Evolutionary conservation across 2,113 vertebrate species (phyloP), one percentile per base, ranked within the genome.

Genomic region (Anolis sagrei): DNA sequence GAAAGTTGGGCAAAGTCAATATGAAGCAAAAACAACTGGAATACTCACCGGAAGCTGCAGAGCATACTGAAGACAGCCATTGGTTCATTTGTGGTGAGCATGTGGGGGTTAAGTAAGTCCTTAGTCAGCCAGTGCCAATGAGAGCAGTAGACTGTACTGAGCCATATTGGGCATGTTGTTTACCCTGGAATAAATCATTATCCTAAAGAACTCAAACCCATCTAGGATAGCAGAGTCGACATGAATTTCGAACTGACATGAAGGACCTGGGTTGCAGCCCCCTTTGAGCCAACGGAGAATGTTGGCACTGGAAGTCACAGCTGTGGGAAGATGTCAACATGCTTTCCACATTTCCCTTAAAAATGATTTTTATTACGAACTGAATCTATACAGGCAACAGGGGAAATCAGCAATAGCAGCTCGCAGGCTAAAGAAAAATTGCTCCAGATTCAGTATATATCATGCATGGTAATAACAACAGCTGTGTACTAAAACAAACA

Each of bases 281-380:
- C 70, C n/a, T 62, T 64, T 13, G 58, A 32, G 54, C 39, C 39
- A 48, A 90, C 68, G 86, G 81, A 76, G 16, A 89, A 86, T 87
- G 62, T 54, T 86, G 88, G 92, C 84, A 77, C 72, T 94, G 93
- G 94, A 90, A 95, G 91, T 93, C 87, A 87, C 69, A 90, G 88
- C 94, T 76, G 76, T 90, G 89, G 91, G 92, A 79, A 94, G 93
- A 66, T 75, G 95, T 93, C 92, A 93, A 91, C 81, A 81, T 73
- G 39, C 16, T 94, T 94, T 90, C 88, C 25, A 21, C 76, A 89
- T 29, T 76, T 91, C 72, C 83, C 7, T 75, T 92, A 58, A 88
- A 44, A 90, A 92, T 91, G 64, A 86, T 88, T 91, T 90, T 93
- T 87, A 90, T 85, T 90, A 89, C 70, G 88, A 1, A 16, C 84